Conservation (phyloP, 1,140 invertebrate genomes). For the Druon quercuslanigerum region DNA sequence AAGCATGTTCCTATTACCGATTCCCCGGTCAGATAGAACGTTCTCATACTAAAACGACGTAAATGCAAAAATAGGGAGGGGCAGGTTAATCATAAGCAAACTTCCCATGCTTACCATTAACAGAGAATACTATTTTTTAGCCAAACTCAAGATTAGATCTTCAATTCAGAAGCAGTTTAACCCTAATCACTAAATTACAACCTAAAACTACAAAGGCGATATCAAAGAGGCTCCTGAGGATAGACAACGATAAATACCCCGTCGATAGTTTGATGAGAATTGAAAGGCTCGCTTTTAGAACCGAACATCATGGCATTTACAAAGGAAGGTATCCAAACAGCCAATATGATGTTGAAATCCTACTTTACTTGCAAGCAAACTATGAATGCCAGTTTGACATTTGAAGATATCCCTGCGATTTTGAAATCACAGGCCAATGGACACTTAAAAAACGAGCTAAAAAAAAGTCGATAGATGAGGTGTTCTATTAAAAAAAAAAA, state of each 20-base stretch:
- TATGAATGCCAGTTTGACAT: background rate
- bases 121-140: background rate
- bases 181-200: background rate
- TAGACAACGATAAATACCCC: background rate
- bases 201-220: no score
- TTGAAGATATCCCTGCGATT: background rate
- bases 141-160: background rate
- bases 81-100: no score
- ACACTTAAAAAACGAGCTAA: background rate
- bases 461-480: no score
- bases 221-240: no score
- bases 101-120: background rate
- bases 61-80: background rate
- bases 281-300: slow-evolving; percentile 3
- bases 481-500: no score
- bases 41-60: background rate
- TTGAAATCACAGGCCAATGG: no score
- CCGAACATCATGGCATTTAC: background rate
- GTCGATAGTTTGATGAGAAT: slow-evolving; percentile 11
- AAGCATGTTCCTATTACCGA: slow-evolving; percentile 39
- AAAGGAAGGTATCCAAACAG: background rate
- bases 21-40: slow-evolving; percentile 36
- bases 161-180: background rate
- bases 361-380: slow-evolving; percentile 3
- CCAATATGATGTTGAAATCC: slow-evolving; percentile 4